Evolutionary conservation across 2,797 vertebrate genomes (phyloP).

Genomic region (Propithecus perrieri): DNA sequence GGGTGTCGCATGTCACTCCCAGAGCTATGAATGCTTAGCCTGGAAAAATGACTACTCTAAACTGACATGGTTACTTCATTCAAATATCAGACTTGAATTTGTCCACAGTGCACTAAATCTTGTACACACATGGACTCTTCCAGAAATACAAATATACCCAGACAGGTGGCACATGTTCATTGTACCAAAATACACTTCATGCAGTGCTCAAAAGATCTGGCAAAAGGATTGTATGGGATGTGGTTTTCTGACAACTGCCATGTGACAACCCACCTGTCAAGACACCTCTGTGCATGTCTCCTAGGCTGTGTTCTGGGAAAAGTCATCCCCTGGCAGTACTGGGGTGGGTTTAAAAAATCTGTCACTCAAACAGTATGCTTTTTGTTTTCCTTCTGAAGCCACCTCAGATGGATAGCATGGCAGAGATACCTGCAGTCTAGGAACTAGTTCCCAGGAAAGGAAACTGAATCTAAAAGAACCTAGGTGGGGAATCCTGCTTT

Average conservation of each 20-base stretch:
- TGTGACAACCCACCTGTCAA: conserved; percentile 31
- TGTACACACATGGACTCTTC: background rate
- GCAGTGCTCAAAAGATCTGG: background rate
- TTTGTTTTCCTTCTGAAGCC: background rate
- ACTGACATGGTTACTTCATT: background rate
- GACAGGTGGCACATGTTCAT: background rate
- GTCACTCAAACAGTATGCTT: conserved; percentile 32
- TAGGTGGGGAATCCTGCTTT: background rate
- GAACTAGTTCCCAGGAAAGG: background rate
- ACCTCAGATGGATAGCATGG: background rate
- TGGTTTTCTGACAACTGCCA: background rate
- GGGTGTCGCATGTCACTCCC: fast-evolving
- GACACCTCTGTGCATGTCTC: background rate
- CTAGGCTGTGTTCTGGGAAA: background rate
- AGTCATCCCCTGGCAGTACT: background rate
- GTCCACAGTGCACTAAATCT: background rate
- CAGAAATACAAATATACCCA: background rate
- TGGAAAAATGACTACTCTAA: background rate
- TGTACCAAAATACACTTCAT: background rate
- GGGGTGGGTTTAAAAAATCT: conserved; percentile 25
- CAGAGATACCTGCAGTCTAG: background rate
- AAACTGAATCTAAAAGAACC: background rate
- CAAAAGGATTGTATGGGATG: background rate
- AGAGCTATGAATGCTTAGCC: background rate
- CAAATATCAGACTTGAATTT: background rate